Evolutionary conservation across 2,113 vertebrate genomes (phyloP).

Genomic region (Piprites chloris): DNA sequence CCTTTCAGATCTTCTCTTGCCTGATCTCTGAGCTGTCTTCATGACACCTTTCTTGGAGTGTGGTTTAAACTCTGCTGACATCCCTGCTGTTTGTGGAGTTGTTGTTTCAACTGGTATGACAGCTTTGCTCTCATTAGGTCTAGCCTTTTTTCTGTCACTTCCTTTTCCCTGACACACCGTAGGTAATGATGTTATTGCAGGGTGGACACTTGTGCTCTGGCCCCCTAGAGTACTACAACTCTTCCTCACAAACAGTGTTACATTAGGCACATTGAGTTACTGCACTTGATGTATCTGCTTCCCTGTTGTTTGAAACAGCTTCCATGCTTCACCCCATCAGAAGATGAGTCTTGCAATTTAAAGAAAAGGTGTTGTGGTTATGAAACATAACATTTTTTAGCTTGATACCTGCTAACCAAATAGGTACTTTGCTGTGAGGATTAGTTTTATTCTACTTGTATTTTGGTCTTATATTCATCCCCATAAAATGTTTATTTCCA

Average conservation of each 20-base stretch:
- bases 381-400: neutral
- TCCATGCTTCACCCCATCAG: neutral
- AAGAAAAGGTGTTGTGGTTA: neutral
- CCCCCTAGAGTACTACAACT: neutral
- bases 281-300: neutral
- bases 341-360: neutral
- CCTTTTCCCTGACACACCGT: neutral
- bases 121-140: constrained; percentile 13
- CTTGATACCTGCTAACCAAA: neutral
- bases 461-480: neutral
- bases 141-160: neutral
- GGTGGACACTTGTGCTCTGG: neutral
- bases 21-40: neutral
- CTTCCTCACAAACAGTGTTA: neutral
- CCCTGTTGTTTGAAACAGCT: neutral
- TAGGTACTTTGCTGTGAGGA: neutral
- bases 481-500: neutral
- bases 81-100: constrained; percentile 7
- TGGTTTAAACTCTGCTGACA: neutral
- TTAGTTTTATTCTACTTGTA: neutral
- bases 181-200: neutral
- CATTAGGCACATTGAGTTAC: neutral
- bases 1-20: neutral
- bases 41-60: neutral
- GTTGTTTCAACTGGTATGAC: neutral